Base-by-base conservation (phyloP, 1,140 invertebrate species). In the Drosophila trapezifrons region DNA sequence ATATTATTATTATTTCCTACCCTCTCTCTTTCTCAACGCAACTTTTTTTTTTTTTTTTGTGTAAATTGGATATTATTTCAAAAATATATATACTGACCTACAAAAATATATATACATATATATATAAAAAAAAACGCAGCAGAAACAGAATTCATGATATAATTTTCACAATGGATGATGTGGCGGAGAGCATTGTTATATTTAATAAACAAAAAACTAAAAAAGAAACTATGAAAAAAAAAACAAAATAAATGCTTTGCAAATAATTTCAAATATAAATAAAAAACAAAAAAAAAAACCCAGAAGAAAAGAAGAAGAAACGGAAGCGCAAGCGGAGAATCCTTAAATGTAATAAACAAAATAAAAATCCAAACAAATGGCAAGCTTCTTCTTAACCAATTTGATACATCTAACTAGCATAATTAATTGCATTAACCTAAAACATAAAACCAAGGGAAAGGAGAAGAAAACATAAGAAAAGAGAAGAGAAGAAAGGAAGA, bases 231-330 rank as follows among this genome's bases (percentile, higher is more conserved):
- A 38, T 18, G 29, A 72, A 65, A 56, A 29, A 79, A 59, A 12
- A 25, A 47, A 43, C 12, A 35, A 55, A 47, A n/a, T 20, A 58
- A 49, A 63, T 43, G 62, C 63, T 74, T 78, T 76, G 71, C 78
- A 73, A 87, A 79, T 87, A 76, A 87, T 82, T 86, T 82, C 67
- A 76, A 79, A 54, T 69, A 71, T 56, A 52, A 72, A 62, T 8
- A 71, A 47, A 73, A 76, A 62, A 49, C 45, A 47, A 64, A 42
- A 13, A 29, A 60, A 78, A 18, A 45, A 37, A 3, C 35, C 22
- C 54, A 15, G 13, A 52, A 65, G 32, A 60, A 55, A 20, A 17
- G 32, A 40, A 25, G 32, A 35, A 35, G 32, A 35, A 35, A 32
- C 47, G 6, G 18, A 32, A 17, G 17, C 9, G 29, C 40, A 43